A percentile compares a stretch with the other conserved stretches of the same genome.
Evolutionary conservation across 2,888 invertebrate species (phyloP).

Genomic region (Meiosimyza decipiens): DNA sequence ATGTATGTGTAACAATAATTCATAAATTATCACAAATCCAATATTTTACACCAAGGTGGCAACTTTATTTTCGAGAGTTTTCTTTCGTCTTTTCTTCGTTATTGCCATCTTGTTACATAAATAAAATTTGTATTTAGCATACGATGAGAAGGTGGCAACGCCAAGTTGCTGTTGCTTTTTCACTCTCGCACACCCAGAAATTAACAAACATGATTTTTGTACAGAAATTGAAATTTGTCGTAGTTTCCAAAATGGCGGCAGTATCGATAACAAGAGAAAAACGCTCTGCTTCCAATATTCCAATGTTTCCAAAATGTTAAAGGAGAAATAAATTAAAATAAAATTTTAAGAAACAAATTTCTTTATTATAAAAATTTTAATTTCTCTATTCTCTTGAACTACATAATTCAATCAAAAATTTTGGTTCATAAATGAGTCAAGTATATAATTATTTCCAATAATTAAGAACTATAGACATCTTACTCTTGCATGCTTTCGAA

Average conservation of each 20-base stretch:
- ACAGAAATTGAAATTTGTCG: slow-evolving; percentile 31
- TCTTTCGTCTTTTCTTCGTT: slow-evolving; percentile 36
- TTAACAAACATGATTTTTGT: slow-evolving; percentile 38
- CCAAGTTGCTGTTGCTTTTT: slow-evolving; percentile 37
- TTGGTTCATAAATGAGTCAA: too few relatives aligned
- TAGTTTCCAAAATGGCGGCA: slow-evolving; percentile 60
- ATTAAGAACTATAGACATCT: slow-evolving; percentile 46
- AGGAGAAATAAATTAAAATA: background rate
- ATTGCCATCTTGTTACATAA: slow-evolving; percentile 31
- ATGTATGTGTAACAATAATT: too few relatives aligned
- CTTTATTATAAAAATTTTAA: background rate
- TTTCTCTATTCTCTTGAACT: too few relatives aligned
- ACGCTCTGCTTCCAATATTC: slow-evolving; percentile 38
- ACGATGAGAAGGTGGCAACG: slow-evolving; percentile 16
- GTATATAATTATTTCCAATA: slow-evolving; percentile 7
- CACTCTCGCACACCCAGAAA: slow-evolving; percentile 47
- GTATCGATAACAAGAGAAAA: slow-evolving; percentile 39
- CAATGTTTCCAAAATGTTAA: slow-evolving; percentile 24
- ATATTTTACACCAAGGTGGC: too few relatives aligned
- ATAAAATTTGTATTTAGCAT: slow-evolving; percentile 32
- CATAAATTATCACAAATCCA: too few relatives aligned
- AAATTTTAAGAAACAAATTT: slow-evolving; percentile 1
- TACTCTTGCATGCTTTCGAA: slow-evolving; percentile 38
- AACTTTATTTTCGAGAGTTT: background rate
- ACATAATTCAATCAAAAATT: too few relatives aligned